Base-by-base conservation (phyloP, 2,888 invertebrate genomes). In the Phania funesta region DNA sequence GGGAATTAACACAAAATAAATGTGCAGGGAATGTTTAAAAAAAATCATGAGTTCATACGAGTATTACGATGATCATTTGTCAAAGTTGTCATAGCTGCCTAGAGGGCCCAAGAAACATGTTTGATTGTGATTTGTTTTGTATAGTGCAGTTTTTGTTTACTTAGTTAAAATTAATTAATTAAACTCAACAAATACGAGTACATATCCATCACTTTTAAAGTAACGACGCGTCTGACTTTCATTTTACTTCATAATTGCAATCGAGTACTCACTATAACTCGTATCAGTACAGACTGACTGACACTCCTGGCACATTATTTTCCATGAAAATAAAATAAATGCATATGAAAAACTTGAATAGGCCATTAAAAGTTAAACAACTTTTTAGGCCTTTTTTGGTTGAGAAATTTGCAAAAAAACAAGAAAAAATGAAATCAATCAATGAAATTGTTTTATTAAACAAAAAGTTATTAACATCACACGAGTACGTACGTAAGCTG, bases 281-380 rank as follows among this genome's bases (percentile, higher is more conserved):
- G 26, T 29, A 26, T 22, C 22, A 60, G 38, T 50, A 48, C 16
- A 62, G 41, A 9, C 54, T 54, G 48, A 29, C 35, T 54, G 48
- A 29, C 35, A 68, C 24, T 68, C 22, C 64, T 24, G 44, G 35
- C 20, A 20, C 16, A 46, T 64, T 44, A 64, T 52, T 44, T 20
- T 38, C 24, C 18, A 54, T 46, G 41, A 62, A 50, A 38, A 60
- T 29, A 13, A 56, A 16, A 60, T 32, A 26, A 64, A 41, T 29
- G 16, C 13, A 48, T 50, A 4, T 24, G 20, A 46, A 67, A 70
- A 58, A 65, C 52, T 62, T 67, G 71, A 62, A 26, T 26, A 38
- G 65, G 29, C 80, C 76, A 76, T 76, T 76, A 52, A 76, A 67
- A 67, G 58, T 67, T 81, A 76, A 60, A 76, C 71, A 76, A 81